Percentiles rank a stretch among this genome's conserved stretches.
These are phyloP conservation scores for Meta bourneti DNA, from an alignment of 2,888 invertebrate genomes.

Conservation along the genomic window DNA sequence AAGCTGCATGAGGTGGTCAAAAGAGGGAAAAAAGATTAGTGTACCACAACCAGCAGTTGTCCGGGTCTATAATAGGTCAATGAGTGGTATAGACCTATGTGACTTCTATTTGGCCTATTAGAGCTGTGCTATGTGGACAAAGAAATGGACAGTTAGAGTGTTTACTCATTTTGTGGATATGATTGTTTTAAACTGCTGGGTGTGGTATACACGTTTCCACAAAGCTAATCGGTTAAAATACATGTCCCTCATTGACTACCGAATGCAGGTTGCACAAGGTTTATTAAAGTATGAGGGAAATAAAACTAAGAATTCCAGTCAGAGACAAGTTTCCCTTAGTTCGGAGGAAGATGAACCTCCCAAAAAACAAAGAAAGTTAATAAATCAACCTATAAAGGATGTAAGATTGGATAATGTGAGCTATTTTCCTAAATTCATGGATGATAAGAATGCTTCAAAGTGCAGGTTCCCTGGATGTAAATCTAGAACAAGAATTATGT, in stretches of 20 bases:
- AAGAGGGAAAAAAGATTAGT: slow-evolving; percentile 21
- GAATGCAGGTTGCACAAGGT: not conserved
- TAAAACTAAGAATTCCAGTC: not conserved
- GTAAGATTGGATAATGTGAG: no score
- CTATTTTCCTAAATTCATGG: no score
- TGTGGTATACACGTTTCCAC: not conserved
- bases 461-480: no score
- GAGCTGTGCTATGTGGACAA: not conserved
- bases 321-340: no score
- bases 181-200: slow-evolving; percentile 16
- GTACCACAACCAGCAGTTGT: slow-evolving; percentile 36
- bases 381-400: no score
- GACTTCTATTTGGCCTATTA: slow-evolving; percentile 17
- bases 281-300: slow-evolving; percentile 6
- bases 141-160: slow-evolving; percentile 18
- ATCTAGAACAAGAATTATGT: no score
- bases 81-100: slow-evolving; percentile 14
- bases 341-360: no score
- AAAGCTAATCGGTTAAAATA: not conserved
- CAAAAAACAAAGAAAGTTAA: no score
- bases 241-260: not conserved
- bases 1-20: not conserved
- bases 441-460: no score
- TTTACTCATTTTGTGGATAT: slow-evolving; percentile 12
- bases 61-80: not conserved